These are phyloP conservation scores for Numenius arquata DNA, from an alignment of 2,113 vertebrate species.

Conservation along the genomic window DNA sequence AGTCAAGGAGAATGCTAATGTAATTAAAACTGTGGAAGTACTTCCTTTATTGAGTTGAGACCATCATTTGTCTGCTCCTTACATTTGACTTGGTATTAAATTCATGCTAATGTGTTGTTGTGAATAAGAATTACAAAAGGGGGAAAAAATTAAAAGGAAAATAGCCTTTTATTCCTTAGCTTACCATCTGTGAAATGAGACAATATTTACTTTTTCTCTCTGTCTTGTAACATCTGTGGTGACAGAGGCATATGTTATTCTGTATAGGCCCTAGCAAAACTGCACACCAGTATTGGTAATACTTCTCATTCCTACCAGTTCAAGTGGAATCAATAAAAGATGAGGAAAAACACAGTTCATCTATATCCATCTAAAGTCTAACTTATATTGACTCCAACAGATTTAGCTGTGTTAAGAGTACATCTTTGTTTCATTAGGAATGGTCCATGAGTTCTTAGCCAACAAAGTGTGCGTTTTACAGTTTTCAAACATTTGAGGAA, in stretches of 20 bases:
- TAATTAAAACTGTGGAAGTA: neutral
- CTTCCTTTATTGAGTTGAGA: neutral
- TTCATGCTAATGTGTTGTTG: neutral
- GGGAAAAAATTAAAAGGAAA: neutral
- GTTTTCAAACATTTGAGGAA: neutral
- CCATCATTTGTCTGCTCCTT: neutral
- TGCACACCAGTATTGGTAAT: neutral
- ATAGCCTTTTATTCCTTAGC: neutral
- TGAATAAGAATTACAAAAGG: neutral
- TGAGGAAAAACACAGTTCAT: neutral
- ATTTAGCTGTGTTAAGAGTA: neutral
- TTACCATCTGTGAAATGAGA: neutral
- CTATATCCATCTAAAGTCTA: neutral
- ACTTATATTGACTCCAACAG: neutral
- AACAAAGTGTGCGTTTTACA: neutral
- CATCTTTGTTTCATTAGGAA: neutral
- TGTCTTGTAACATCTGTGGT: neutral
- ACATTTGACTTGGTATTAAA: neutral
- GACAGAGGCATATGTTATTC: neutral
- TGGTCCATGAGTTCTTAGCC: neutral
- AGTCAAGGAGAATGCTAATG: neutral
- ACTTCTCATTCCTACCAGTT: neutral
- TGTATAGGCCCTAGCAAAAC: neutral
- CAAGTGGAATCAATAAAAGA: neutral
- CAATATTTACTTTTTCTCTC: neutral